A percentile compares a stretch with the other conserved stretches of the same genome.
phyloP scores from a whole-genome alignment of 2,888 invertebrate species.

The Lottia gigantea region DNA sequence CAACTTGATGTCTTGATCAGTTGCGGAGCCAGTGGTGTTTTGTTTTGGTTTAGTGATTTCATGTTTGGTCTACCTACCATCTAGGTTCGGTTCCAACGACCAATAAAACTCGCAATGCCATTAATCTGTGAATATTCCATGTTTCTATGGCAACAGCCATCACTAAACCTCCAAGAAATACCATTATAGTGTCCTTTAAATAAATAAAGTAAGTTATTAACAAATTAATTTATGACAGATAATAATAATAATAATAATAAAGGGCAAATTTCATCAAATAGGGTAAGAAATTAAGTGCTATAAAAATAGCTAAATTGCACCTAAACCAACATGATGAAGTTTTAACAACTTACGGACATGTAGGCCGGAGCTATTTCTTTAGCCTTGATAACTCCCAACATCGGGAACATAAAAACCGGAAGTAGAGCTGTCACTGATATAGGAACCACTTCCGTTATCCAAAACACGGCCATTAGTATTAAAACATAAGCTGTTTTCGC shows the following conservation, averaged over 20 bases:
- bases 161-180: slow-evolving; percentile 80
- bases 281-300: no score
- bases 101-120: slow-evolving; percentile 84
- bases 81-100: slow-evolving; percentile 67
- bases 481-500: slow-evolving; percentile 55
- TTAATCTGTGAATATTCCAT: slow-evolving; percentile 85
- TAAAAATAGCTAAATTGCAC: no score
- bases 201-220: neutral
- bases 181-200: slow-evolving; percentile 58
- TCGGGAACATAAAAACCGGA: slow-evolving; percentile 54
- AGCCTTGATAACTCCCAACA: slow-evolving; percentile 40
- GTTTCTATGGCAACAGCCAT: slow-evolving; percentile 90
- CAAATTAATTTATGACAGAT: no score
- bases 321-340: neutral
- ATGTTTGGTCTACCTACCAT: slow-evolving; percentile 33
- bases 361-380: slow-evolving; percentile 35
- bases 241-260: no score
- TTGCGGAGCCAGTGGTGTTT: no score
- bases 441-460: slow-evolving; percentile 63
- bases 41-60: no score
- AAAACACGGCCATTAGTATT: slow-evolving; percentile 60
- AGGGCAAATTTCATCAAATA: no score
- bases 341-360: slow-evolving; percentile 32
- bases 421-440: slow-evolving; percentile 62
- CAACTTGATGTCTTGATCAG: no score